Evolutionary conservation across 2,113 vertebrate genomes (phyloP).

Genomic region (Antigone vipio): DNA sequence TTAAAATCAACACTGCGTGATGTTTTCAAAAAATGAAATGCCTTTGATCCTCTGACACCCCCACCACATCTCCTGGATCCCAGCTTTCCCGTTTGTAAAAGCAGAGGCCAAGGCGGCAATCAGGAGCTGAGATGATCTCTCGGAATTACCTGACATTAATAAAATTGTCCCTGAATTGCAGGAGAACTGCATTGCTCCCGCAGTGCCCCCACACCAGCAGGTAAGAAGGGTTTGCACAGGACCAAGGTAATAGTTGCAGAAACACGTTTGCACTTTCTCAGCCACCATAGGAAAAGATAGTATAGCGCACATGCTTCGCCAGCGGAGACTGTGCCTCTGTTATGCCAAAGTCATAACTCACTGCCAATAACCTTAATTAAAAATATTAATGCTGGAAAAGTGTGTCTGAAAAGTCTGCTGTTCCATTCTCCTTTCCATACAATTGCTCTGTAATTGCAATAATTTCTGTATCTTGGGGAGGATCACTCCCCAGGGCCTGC

Average conservation of each 20-base stretch:
- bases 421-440: not conserved
- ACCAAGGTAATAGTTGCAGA: not conserved
- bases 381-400: conserved; percentile 58
- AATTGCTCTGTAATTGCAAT: conserved; percentile 48
- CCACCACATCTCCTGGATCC: not conserved
- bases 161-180: not conserved
- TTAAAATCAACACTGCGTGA: not conserved
- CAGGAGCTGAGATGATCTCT: not conserved
- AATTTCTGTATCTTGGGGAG: conserved; percentile 22
- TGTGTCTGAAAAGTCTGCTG: conserved; percentile 32
- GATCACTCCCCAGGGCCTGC: conserved; percentile 23
- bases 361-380: conserved; percentile 64
- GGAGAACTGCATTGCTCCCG: fast-evolving
- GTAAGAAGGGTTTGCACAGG: not conserved
- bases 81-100: not conserved
- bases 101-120: fast-evolving
- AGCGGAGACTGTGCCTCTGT: not conserved
- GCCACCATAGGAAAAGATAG: not conserved
- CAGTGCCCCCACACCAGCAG: not conserved
- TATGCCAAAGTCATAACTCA: conserved; percentile 30
- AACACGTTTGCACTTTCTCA: not conserved
- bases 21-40: not conserved
- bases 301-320: not conserved
- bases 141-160: not conserved
- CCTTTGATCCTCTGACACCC: not conserved